Evolutionary conservation across 2,797 vertebrate genomes (phyloP).

Genomic region (Notamacropus eugenii): DNA sequence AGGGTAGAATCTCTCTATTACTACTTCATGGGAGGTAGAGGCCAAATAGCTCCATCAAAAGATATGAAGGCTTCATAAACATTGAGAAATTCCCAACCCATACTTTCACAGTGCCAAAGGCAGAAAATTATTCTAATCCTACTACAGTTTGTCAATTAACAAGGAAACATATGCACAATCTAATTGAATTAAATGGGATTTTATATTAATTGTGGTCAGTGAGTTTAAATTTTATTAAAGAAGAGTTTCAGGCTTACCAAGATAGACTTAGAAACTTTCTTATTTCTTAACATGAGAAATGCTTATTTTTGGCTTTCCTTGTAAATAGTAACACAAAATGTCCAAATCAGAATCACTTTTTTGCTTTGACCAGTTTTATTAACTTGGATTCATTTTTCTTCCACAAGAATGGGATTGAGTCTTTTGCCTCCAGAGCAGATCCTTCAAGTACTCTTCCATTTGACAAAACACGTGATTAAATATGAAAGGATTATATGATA

Average conservation of each 20-base stretch:
- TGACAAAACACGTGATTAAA: neutral
- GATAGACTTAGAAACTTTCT: neutral
- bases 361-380: neutral
- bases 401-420: neutral
- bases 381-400: neutral
- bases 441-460: neutral
- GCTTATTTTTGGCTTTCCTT: neutral
- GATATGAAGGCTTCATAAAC: neutral
- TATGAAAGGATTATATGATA: neutral
- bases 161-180: neutral
- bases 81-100: neutral
- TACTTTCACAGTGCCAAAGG: neutral
- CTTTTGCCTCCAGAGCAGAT: neutral
- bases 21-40: conserved; percentile 33
- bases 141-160: conserved; percentile 15
- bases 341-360: neutral
- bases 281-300: neutral
- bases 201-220: neutral
- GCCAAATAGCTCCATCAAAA: conserved; percentile 49
- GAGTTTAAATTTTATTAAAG: neutral
- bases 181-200: neutral
- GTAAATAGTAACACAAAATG: neutral
- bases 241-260: neutral
- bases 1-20: conserved; percentile 19
- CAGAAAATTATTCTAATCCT: conserved; percentile 52